These are phyloP conservation scores for Microcebus griseorufus DNA, from an alignment of 2,113 vertebrate species.

Conservation along the genomic window DNA sequence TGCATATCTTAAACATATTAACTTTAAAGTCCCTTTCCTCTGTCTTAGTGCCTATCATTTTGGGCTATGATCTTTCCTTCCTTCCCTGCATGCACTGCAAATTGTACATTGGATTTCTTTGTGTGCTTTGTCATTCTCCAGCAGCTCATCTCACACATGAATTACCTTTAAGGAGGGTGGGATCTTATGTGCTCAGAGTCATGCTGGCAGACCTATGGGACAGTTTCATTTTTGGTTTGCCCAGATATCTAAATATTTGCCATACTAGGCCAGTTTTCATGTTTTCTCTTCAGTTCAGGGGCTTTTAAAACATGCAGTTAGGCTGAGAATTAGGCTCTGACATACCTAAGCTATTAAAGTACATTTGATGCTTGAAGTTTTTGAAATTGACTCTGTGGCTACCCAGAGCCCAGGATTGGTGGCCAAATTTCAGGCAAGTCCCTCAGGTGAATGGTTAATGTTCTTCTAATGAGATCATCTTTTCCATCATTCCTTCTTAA, in stretches of 20 bases:
- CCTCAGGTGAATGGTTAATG: not conserved
- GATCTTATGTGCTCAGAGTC: not conserved
- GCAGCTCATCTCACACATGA: not conserved
- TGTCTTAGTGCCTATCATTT: not conserved
- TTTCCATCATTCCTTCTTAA: not conserved
- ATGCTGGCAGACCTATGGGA: not conserved
- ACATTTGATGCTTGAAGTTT: not conserved
- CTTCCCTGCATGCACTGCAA: not conserved
- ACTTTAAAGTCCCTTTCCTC: not conserved
- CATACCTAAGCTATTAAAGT: not conserved
- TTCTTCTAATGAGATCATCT: not conserved
- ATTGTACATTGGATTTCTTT: not conserved
- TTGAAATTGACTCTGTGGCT: not conserved
- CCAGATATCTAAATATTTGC: not conserved
- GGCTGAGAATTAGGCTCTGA: not conserved
- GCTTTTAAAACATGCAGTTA: not conserved
- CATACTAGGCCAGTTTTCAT: not conserved
- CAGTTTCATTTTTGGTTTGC: not conserved
- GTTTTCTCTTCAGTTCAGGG: not conserved
- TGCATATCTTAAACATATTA: not conserved
- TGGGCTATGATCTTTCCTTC: not conserved
- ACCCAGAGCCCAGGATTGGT: not conserved
- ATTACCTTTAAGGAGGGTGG: not conserved
- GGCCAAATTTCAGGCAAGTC: not conserved
- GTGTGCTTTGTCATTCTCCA: not conserved